phyloP scores from a whole-genome alignment of 30 jellyfish, hydroid and myxozoan genomes.

The Rhopilema esculentum region DNA sequence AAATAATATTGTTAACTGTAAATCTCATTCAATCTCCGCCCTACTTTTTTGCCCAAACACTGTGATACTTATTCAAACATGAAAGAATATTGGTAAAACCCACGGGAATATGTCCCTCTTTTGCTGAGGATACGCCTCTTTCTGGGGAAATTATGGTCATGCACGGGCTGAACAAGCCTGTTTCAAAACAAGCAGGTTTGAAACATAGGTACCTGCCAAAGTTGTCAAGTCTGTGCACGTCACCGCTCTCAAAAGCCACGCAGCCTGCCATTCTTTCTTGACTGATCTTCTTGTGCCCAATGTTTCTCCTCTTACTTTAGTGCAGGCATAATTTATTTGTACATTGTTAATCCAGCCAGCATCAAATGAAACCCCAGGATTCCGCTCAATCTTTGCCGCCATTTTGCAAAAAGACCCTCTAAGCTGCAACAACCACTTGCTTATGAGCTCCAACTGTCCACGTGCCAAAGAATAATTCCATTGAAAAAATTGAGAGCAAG shows the following conservation, averaged over 20 bases:
- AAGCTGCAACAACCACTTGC: conserved; percentile 11
- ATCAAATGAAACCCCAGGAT: conserved; percentile 89
- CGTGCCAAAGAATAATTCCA: neutral
- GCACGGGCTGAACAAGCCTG: too few relatives aligned
- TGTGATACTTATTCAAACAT: too few relatives aligned
- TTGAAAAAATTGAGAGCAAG: too few relatives aligned
- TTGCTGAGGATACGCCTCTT: too few relatives aligned
- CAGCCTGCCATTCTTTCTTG: conserved; percentile 97
- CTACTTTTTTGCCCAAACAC: too few relatives aligned
- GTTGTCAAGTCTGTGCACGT: conserved; percentile 91
- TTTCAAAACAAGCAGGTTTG: neutral
- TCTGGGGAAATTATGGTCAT: too few relatives aligned
- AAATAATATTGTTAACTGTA: too few relatives aligned
- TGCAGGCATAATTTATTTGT: conserved; percentile 84
- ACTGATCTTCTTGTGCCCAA: conserved; percentile 85
- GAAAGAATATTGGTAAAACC: too few relatives aligned
- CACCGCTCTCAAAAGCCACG: conserved; percentile 90
- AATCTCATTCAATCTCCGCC: too few relatives aligned
- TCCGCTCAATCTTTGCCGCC: conserved; percentile 73
- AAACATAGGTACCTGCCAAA: conserved; percentile 70
- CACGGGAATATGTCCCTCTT: too few relatives aligned
- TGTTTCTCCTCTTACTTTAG: conserved; percentile 83
- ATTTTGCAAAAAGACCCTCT: conserved; percentile 21
- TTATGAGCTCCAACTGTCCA: neutral
- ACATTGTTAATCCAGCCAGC: conserved; percentile 85